Percentiles rank a stretch among this genome's conserved stretches.
phyloP scores from a whole-genome alignment of 2,888 invertebrate species.

The Xestobium rufovillosum region DNA sequence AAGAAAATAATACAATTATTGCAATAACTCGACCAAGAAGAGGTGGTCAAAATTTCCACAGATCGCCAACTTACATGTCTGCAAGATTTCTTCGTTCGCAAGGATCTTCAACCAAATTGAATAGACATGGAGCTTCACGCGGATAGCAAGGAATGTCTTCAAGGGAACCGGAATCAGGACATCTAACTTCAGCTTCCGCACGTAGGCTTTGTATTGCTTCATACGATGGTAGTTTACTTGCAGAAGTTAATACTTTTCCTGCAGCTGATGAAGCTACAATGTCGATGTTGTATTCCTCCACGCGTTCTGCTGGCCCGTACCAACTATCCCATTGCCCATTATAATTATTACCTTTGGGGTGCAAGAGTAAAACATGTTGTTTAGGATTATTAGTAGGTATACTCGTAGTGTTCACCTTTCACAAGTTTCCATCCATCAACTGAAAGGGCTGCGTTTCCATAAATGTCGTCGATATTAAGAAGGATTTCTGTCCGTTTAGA shows the following conservation, averaged over 20 bases:
- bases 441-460: slow-evolving; percentile 62
- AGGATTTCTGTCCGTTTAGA: slow-evolving; percentile 61
- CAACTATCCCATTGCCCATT: slow-evolving; percentile 63
- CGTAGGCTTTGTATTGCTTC: slow-evolving; percentile 45
- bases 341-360: slow-evolving; percentile 46
- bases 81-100: slow-evolving; percentile 82
- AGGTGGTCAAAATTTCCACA: too few relatives aligned
- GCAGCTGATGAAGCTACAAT: slow-evolving; percentile 47
- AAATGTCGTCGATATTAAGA: slow-evolving; percentile 83
- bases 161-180: too few relatives aligned
- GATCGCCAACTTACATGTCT: too few relatives aligned
- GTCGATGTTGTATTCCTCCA: slow-evolving; percentile 48
- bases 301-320: slow-evolving; percentile 71
- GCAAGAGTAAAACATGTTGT: slow-evolving; percentile 66
- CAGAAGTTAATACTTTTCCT: slow-evolving; percentile 49
- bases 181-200: slow-evolving; percentile 49
- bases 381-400: slow-evolving; percentile 17
- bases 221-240: slow-evolving; percentile 48
- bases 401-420: too few relatives aligned
- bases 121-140: slow-evolving; percentile 63
- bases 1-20: too few relatives aligned
- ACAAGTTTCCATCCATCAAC: slow-evolving; percentile 70
- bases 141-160: slow-evolving; percentile 53
- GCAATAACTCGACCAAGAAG: too few relatives aligned
- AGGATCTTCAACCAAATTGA: slow-evolving; percentile 74